phyloP scores from a whole-genome alignment of 2,797 vertebrate genomes.

The Spea hammondii region DNA sequence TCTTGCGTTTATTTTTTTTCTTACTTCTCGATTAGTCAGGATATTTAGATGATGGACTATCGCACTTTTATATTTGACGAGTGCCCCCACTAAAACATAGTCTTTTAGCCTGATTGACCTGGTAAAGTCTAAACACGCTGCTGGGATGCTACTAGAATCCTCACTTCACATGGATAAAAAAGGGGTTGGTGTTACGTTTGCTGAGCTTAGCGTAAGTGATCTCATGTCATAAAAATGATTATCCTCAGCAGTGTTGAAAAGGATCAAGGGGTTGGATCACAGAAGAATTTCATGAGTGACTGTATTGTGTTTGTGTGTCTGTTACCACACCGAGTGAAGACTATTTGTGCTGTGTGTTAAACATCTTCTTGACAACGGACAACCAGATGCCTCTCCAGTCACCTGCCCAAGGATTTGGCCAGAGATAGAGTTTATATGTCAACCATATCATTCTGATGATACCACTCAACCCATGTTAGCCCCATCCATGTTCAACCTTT shows the following conservation, averaged over 20 bases:
- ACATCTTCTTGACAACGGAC: not conserved
- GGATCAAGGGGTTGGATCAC: slow-evolving; percentile 58
- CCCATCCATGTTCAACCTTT: no score
- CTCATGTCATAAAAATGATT: slow-evolving; percentile 67
- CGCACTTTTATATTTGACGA: slow-evolving; percentile 13
- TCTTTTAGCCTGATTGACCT: slow-evolving; percentile 66
- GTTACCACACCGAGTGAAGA: slow-evolving; percentile 41
- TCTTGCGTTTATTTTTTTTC: slow-evolving; percentile 49
- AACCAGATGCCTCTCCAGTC: no score
- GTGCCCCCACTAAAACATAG: slow-evolving; percentile 50
- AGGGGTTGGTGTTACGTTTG: slow-evolving; percentile 58
- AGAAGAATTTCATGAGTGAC: slow-evolving; percentile 15
- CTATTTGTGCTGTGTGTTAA: slow-evolving; percentile 8
- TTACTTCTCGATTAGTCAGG: slow-evolving; percentile 46
- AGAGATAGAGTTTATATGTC: no score
- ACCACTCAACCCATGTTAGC: no score
- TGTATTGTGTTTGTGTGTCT: slow-evolving; percentile 53
- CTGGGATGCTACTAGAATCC: slow-evolving; percentile 61
- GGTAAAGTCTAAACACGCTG: slow-evolving; percentile 62
- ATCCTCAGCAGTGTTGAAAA: slow-evolving; percentile 59
- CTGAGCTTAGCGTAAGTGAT: slow-evolving; percentile 58
- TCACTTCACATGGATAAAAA: slow-evolving; percentile 56
- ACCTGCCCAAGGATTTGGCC: no score
- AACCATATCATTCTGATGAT: no score
- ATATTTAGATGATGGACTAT: slow-evolving; percentile 53